These are phyloP conservation scores for Pygoscelis antarcticus DNA, from an alignment of 2,113 vertebrate genomes.

Conservation along the genomic window DNA sequence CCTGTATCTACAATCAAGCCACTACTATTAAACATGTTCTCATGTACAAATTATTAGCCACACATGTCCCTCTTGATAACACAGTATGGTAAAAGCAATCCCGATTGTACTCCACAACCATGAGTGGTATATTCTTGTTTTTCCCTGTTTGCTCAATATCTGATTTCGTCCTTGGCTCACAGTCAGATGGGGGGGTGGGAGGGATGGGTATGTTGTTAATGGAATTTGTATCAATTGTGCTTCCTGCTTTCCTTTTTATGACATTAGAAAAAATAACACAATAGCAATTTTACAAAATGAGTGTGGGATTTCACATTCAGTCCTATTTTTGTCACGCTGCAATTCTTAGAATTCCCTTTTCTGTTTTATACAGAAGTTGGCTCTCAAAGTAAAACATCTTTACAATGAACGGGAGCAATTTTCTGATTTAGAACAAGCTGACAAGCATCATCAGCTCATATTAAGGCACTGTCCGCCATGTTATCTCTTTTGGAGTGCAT, in stretches of 20 bases:
- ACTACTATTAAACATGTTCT: neutral
- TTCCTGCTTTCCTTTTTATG: neutral
- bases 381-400: neutral
- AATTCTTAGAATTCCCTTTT: neutral
- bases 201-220: fast-evolving
- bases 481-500: neutral
- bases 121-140: fast-evolving
- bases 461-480: neutral
- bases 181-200: neutral
- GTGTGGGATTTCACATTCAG: neutral
- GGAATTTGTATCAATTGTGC: neutral
- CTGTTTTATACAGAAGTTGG: neutral
- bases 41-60: neutral
- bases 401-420: neutral
- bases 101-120: fast-evolving
- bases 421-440: neutral
- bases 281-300: neutral
- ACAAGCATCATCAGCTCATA: neutral
- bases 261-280: neutral
- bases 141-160: neutral
- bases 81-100: neutral
- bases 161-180: neutral
- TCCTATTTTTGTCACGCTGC: neutral
- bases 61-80: neutral
- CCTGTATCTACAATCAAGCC: neutral